A percentile compares a stretch with the other conserved stretches of the same genome.
Evolutionary conservation across 2,888 invertebrate genomes (phyloP).

Genomic region (Bugulina stolonifera): DNA sequence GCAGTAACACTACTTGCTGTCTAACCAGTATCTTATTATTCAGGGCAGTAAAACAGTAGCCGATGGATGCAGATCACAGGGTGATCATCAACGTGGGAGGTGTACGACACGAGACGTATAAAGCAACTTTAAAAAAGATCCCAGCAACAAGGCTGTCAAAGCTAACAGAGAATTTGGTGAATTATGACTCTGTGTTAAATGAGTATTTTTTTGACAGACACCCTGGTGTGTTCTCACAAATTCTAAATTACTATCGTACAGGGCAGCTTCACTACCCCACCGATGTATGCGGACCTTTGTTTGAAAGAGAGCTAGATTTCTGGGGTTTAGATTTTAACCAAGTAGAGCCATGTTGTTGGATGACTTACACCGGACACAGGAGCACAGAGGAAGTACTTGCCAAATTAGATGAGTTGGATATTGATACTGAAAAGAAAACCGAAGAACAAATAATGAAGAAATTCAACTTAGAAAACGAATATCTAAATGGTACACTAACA

Average conservation of each 20-base stretch:
- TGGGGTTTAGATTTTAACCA: slow-evolving; percentile 99
- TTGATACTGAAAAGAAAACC: slow-evolving; percentile 91
- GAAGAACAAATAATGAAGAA: slow-evolving; percentile 96
- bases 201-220: slow-evolving; percentile 97
- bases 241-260: slow-evolving; percentile 91
- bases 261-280: slow-evolving; percentile 98
- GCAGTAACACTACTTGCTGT: no score
- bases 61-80: slow-evolving; percentile 68
- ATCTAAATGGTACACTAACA: slow-evolving; percentile 53
- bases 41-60: no score
- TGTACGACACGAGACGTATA: slow-evolving; percentile 74
- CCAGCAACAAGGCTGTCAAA: slow-evolving; percentile 89
- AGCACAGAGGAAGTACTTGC: slow-evolving; percentile 98
- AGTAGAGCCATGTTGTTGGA: slow-evolving; percentile 99
- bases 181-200: slow-evolving; percentile 97
- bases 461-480: slow-evolving; percentile 65
- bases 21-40: no score
- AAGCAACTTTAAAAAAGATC: slow-evolving; percentile 83
- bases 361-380: slow-evolving; percentile 83
- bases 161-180: slow-evolving; percentile 91
- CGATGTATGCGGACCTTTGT: slow-evolving; percentile 96
- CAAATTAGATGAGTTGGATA: slow-evolving; percentile 90
- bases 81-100: slow-evolving; percentile 97
- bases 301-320: slow-evolving; percentile 97
- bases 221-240: slow-evolving; percentile 92